phyloP scores from a whole-genome alignment of 2,113 vertebrate species.

The Gymnarchus niloticus region DNA sequence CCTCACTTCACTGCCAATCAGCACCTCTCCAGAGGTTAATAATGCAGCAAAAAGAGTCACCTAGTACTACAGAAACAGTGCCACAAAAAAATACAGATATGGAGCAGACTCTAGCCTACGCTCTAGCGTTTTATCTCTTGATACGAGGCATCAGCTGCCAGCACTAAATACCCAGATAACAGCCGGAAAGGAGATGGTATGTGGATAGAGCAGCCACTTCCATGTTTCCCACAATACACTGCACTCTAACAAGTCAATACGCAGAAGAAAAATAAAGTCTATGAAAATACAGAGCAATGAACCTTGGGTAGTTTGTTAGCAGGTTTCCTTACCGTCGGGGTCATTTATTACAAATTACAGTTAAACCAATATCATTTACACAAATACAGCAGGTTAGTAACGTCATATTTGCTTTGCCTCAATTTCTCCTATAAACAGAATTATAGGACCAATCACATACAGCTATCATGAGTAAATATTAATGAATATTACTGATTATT shows the following conservation, averaged over 20 bases:
- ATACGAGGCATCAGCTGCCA: too few relatives aligned
- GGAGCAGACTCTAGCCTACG: neutral
- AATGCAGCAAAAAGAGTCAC: neutral
- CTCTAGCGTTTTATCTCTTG: neutral
- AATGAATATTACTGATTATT: slow-evolving; percentile 35
- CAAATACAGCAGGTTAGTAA: slow-evolving; percentile 41
- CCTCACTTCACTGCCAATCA: neutral
- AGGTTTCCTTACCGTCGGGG: slow-evolving; percentile 38
- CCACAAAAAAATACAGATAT: neutral
- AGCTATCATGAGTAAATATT: slow-evolving; percentile 37
- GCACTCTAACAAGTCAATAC: neutral
- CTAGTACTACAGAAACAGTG: neutral
- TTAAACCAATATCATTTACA: slow-evolving; percentile 48
- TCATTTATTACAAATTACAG: slow-evolving; percentile 56
- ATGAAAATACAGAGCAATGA: neutral
- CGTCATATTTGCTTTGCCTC: slow-evolving; percentile 46
- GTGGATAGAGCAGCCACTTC: too few relatives aligned
- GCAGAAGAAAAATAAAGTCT: neutral
- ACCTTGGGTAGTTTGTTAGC: too few relatives aligned
- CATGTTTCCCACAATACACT: too few relatives aligned
- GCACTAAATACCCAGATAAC: too few relatives aligned
- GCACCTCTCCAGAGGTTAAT: neutral
- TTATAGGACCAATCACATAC: slow-evolving; percentile 42
- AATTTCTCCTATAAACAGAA: slow-evolving; percentile 44
- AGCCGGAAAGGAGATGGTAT: too few relatives aligned